Evolutionary conservation across 92 coral and sea anemone species (phyloP).

Genomic region (Pocillopora grandis): DNA sequence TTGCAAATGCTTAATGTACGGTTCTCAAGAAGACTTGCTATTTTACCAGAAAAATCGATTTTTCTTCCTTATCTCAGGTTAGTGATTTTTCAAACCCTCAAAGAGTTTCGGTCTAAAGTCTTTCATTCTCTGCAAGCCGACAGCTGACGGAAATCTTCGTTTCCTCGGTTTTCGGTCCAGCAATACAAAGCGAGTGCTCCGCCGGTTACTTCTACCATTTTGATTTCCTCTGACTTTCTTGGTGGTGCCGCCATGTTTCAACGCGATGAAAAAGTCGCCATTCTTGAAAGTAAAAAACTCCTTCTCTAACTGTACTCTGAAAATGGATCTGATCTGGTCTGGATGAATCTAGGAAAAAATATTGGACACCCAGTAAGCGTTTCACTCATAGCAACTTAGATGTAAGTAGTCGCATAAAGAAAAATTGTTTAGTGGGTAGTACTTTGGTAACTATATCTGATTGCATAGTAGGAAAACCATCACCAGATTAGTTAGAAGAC

Average conservation of each 20-base stretch:
- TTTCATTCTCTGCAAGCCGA: not conserved
- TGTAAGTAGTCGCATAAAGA: too few relatives aligned
- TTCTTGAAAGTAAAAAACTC: constrained; percentile 28
- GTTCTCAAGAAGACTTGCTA: not conserved
- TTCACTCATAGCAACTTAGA: too few relatives aligned
- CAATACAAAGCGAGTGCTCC: constrained; percentile 20
- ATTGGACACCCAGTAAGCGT: too few relatives aligned
- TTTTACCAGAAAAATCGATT: not conserved
- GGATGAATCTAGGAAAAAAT: constrained; percentile 8
- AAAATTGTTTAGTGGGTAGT: too few relatives aligned
- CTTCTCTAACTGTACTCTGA: constrained; percentile 6
- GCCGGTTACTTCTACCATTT: constrained; percentile 10
- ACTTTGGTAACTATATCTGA: too few relatives aligned
- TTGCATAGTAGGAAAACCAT: too few relatives aligned
- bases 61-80: not conserved
- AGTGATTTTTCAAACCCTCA: not conserved
- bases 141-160: constrained; percentile 22
- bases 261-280: constrained; percentile 24
- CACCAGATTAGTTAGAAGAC: too few relatives aligned
- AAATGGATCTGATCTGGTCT: constrained; percentile 12
- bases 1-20: not conserved
- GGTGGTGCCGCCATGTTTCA: constrained; percentile 10
- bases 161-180: not conserved
- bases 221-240: constrained; percentile 1
- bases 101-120: constrained; percentile 2